Evolutionary conservation across 2,797 vertebrate species (phyloP).

Genomic region (Mus spretus): DNA sequence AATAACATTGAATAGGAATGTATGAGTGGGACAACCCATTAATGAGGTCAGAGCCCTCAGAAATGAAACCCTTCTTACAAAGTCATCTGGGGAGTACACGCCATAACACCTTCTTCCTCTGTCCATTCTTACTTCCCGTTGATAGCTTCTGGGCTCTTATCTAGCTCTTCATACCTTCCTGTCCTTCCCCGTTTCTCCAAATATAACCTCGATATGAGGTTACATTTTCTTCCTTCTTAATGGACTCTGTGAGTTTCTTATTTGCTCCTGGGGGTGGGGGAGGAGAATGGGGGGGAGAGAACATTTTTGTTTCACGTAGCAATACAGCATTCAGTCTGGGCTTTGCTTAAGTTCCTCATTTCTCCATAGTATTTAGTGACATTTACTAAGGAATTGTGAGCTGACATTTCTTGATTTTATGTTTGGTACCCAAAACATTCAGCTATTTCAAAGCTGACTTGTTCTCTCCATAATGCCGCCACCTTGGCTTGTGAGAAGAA

Average conservation of each 20-base stretch:
- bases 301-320: background rate
- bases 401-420: background rate
- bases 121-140: background rate
- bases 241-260: background rate
- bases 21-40: background rate
- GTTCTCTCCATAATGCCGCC: background rate
- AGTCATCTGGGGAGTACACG: background rate
- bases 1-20: background rate
- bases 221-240: background rate
- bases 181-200: background rate
- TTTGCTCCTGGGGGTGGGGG: background rate
- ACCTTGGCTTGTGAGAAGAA: background rate
- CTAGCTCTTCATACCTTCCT: background rate
- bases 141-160: background rate
- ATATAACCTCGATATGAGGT: background rate
- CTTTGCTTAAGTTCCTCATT: background rate
- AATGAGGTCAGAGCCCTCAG: background rate
- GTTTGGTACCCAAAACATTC: background rate
- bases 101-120: background rate
- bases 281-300: background rate
- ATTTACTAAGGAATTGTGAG: background rate
- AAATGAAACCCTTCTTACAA: background rate
- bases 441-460: conserved; percentile 22
- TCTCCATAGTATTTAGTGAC: background rate
- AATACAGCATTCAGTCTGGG: too few relatives aligned